phyloP scores from a whole-genome alignment of 2,888 invertebrate species.

The Cerceris ruficornis region DNA sequence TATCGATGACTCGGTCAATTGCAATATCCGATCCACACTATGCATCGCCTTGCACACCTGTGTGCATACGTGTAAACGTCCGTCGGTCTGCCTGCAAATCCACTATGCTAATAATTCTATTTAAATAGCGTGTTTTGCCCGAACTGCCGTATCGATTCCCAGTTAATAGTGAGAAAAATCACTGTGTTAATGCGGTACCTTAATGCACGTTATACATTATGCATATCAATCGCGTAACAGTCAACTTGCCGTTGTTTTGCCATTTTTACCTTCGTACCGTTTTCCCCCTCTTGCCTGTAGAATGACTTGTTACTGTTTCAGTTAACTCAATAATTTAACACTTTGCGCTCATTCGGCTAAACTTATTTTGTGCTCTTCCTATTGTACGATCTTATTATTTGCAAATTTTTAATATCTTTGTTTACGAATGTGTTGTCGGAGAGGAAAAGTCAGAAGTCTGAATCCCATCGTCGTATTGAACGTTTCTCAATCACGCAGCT shows the following conservation, averaged over 20 bases:
- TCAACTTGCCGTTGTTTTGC: not conserved
- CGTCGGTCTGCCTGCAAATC: conserved; percentile 22
- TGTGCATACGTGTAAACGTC: not conserved
- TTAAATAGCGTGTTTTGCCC: conserved; percentile 60
- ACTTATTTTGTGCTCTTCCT: not conserved
- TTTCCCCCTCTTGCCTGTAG: not conserved
- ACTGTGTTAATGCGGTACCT: conserved; percentile 9
- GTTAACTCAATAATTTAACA: not conserved
- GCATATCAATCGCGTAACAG: conserved; percentile 29
- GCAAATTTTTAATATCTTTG: not conserved
- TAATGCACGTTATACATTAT: conserved; percentile 25
- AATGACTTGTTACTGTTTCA: not conserved
- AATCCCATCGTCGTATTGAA: not conserved
- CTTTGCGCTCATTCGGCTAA: not conserved
- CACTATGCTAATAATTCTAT: conserved; percentile 67
- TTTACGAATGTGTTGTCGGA: not conserved
- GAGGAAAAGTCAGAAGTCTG: not conserved
- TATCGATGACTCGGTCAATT: conserved; percentile 30
- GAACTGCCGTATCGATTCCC: conserved; percentile 18
- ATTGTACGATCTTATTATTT: not conserved
- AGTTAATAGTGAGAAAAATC: conserved; percentile 18
- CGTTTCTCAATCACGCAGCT: not conserved
- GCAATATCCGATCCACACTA: not conserved
- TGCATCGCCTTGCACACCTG: not conserved
- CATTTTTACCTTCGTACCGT: not conserved